Percentiles rank a stretch among this genome's conserved stretches.
Conservation (phyloP, 2,797 vertebrate genomes). For the Cynopterus sphinx region DNA sequence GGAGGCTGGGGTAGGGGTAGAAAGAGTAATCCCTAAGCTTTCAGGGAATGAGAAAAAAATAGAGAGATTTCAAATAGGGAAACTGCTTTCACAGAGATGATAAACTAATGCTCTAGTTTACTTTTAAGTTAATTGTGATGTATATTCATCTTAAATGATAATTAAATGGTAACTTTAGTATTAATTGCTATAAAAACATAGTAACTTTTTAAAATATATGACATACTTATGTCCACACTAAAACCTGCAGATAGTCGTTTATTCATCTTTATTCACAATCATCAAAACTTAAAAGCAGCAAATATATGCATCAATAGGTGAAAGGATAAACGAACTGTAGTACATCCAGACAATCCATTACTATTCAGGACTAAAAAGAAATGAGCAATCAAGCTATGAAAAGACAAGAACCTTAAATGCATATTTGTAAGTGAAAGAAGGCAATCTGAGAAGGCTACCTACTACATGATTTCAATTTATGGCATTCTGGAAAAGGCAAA, state of each 20-base stretch:
- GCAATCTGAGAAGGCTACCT: neutral
- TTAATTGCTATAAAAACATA: neutral
- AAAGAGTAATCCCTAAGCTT: neutral
- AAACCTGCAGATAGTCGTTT: neutral
- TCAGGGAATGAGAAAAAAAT: slow-evolving; percentile 13
- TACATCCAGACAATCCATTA: neutral
- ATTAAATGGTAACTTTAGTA: neutral
- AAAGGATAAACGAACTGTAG: neutral
- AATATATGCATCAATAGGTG: neutral
- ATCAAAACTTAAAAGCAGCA: neutral
- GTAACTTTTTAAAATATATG: neutral
- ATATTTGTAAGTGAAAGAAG: neutral
- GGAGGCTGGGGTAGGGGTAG: neutral
- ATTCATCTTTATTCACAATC: neutral
- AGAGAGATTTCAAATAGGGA: neutral
- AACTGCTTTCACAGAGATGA: neutral
- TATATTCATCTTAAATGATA: neutral
- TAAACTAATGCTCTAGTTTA: neutral
- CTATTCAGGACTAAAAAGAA: neutral
- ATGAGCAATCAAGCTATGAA: neutral
- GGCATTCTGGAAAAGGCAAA: neutral
- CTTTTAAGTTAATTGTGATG: neutral
- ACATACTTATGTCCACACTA: neutral
- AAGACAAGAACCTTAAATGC: neutral
- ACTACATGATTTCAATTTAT: neutral